These are phyloP conservation scores for Miniopterus natalensis DNA, from an alignment of 2,113 vertebrate genomes.

Conservation along the genomic window DNA sequence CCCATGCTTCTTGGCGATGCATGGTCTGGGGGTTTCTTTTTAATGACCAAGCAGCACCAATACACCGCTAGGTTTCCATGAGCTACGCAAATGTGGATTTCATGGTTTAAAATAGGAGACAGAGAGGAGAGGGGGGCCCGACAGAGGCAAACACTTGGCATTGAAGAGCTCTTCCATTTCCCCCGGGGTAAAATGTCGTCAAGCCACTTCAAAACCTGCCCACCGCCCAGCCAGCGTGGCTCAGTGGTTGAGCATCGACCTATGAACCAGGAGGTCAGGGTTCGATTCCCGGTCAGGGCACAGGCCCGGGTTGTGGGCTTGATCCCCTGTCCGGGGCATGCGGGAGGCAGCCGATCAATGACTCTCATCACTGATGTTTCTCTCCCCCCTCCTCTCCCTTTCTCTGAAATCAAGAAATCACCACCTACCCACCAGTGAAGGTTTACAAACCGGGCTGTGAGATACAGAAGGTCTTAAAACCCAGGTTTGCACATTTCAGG, in stretches of 20 bases:
- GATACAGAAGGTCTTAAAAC: background rate
- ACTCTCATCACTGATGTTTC: no score
- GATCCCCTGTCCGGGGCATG: no score
- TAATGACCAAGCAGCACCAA: background rate
- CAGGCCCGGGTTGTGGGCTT: no score
- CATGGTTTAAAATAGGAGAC: background rate
- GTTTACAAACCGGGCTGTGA: background rate
- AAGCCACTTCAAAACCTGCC: background rate
- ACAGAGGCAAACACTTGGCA: background rate
- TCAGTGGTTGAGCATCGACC: no score
- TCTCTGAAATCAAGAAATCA: no score
- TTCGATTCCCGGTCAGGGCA: no score
- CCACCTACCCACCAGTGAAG: background rate
- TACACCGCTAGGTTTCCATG: background rate
- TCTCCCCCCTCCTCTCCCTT: no score
- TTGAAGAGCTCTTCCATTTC: background rate
- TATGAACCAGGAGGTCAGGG: no score
- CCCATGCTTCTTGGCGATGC: background rate
- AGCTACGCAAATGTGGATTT: background rate
- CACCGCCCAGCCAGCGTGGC: no score
- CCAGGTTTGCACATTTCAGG: background rate
- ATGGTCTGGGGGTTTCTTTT: background rate
- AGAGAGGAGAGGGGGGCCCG: background rate
- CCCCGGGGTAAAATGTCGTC: background rate
- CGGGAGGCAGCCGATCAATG: no score